Percentiles rank a stretch among this genome's conserved stretches.
These are phyloP conservation scores for Orius laevigatus DNA, from an alignment of 1,140 invertebrate species.

Conservation along the genomic window DNA sequence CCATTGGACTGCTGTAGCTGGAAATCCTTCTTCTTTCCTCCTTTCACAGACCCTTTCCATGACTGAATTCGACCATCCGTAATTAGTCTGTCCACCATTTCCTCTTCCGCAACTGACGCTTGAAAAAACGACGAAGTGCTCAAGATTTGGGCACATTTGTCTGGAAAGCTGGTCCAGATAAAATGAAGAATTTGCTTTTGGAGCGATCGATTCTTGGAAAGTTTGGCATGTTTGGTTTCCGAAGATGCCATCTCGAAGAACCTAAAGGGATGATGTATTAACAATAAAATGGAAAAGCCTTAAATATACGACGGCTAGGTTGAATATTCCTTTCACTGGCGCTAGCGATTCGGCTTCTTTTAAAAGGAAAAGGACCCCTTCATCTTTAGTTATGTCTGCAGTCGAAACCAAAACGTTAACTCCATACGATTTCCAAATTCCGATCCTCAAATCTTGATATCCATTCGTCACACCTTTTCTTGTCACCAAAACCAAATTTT, in stretches of 20 bases:
- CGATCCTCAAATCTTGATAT: slow-evolving; percentile 51
- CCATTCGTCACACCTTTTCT: slow-evolving; percentile 58
- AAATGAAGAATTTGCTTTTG: slow-evolving; percentile 42
- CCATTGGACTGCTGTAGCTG: slow-evolving; percentile 52
- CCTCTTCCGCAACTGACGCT: slow-evolving; percentile 76
- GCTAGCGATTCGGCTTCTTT: slow-evolving; percentile 36
- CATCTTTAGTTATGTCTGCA: slow-evolving; percentile 29
- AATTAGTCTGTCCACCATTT: slow-evolving; percentile 78
- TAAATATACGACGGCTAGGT: slow-evolving; percentile 46
- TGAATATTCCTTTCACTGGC: slow-evolving; percentile 59
- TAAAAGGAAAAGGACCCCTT: slow-evolving; percentile 37
- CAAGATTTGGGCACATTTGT: slow-evolving; percentile 36
- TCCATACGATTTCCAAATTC: slow-evolving; percentile 34
- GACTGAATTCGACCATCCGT: slow-evolving; percentile 57
- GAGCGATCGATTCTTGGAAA: slow-evolving; percentile 35
- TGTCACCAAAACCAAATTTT: slow-evolving; percentile 61
- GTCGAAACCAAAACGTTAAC: slow-evolving; percentile 32
- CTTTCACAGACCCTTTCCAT: slow-evolving; percentile 55
- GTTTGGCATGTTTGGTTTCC: slow-evolving; percentile 41
- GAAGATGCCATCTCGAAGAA: slow-evolving; percentile 41
- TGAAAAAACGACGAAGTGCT: slow-evolving; percentile 62
- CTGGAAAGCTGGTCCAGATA: slow-evolving; percentile 40
- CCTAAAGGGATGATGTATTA: too few species aligned
- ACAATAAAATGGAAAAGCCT: too few species aligned
- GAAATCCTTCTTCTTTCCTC: slow-evolving; percentile 37